These are phyloP conservation scores for Pecten maximus DNA, from an alignment of 2,888 invertebrate genomes.

Conservation along the genomic window DNA sequence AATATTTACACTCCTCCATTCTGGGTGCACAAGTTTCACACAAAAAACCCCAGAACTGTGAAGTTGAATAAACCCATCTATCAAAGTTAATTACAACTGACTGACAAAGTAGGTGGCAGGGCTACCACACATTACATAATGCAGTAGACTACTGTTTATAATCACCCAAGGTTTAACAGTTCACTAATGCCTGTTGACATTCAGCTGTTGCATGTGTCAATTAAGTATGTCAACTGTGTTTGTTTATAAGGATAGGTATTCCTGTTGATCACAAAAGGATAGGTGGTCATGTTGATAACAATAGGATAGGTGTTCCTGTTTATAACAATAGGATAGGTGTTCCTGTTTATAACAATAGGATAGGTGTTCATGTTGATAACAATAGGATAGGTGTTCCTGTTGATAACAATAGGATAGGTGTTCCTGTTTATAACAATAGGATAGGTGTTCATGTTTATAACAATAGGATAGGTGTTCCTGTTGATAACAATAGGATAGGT, in stretches of 20 bases:
- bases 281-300: neutral
- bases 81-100: neutral
- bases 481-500: too few species aligned
- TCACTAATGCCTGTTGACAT: neutral
- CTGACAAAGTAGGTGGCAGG: neutral
- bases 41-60: neutral
- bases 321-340: too few species aligned
- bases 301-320: too few species aligned
- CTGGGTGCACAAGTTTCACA: neutral
- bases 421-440: too few species aligned
- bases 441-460: too few species aligned
- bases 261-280: conserved; percentile 16
- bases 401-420: too few species aligned
- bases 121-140: neutral
- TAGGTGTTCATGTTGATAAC: too few species aligned
- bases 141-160: neutral
- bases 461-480: too few species aligned
- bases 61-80: neutral
- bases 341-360: too few species aligned
- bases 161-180: neutral
- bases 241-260: neutral
- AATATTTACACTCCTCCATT: neutral
- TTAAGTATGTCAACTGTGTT: neutral
- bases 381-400: too few species aligned
- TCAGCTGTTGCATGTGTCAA: neutral